Evolutionary conservation across 2,797 vertebrate species (phyloP), one percentile per base, ranked within the genome.

Genomic region (Nannoperca obscura): DNA sequence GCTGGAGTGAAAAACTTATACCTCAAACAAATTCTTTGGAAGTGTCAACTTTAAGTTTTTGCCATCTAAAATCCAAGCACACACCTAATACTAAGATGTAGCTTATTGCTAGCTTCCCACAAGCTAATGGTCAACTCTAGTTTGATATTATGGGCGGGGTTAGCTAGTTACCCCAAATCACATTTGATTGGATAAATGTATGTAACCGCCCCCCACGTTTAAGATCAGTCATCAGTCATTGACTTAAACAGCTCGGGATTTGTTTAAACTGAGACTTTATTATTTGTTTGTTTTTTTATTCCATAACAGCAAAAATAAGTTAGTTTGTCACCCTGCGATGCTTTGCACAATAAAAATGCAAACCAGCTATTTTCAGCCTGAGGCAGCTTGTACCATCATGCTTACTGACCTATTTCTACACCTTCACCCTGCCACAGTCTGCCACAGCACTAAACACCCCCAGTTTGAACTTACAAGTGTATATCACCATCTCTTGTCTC

Each of bases 381-480:
- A 78, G 68, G 77, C 70, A 47, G 58, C 44, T 60, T 62, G 66
- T 30, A 62, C 34, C 68, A 61, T 76, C 38, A 59, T 85, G 74
- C 70, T 82, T 30, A 50, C 53, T 80, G 85, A 91, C 76, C 74
- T 65, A 62, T 76, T 89, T 84, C 60, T 80, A 32, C 59, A 67
- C 50, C 78, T 44, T 67, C 54, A 17, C 11, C 32, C 38, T 57
- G 15, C 54, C 20, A 20, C 40, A 65, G 68, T 68, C 63, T 59
- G 55, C 61, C 27, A 38, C 34, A 19, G 38, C 57, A 3, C 59
- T 19, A 47, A 67, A 58, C 19, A 12, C 22, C 36, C 38, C 66
- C 84, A 53, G 22, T 52, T 78, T 71, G 24, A 85, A 72, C 44
- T 12, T 57, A 22, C 54, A 61, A 50, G 52, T 53, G 42, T 67